Percentiles rank a stretch among this genome's conserved stretches.
phyloP scores from a whole-genome alignment of 2,888 invertebrate genomes.

The Neuroscelio doddi region DNA sequence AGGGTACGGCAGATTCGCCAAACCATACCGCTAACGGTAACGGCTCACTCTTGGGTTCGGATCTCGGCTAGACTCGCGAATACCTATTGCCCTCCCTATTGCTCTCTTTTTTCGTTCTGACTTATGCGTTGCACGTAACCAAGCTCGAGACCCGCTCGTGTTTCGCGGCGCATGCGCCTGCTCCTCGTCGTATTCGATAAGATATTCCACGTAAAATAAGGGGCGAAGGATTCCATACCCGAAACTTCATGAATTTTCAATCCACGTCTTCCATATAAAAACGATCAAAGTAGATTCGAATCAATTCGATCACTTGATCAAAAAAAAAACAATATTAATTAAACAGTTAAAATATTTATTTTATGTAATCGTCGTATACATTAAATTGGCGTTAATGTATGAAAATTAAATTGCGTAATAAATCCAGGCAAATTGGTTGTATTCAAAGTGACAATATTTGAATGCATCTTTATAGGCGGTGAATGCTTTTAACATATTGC shows the following conservation, averaged over 20 bases:
- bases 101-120: constrained; percentile 38
- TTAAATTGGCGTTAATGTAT: constrained; percentile 10
- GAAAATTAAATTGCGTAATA: constrained; percentile 25
- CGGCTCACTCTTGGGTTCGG: constrained; percentile 67
- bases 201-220: constrained; percentile 30
- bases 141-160: constrained; percentile 27
- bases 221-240: not conserved
- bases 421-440: too few species aligned
- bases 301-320: too few species aligned
- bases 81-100: constrained; percentile 37
- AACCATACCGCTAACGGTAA: constrained; percentile 72
- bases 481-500: not conserved
- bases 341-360: too few species aligned
- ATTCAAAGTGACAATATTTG: not conserved
- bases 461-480: not conserved
- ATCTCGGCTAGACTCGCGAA: constrained; percentile 68
- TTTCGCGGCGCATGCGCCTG: constrained; percentile 52
- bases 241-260: too few species aligned
- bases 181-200: constrained; percentile 25
- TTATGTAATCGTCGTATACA: constrained; percentile 8
- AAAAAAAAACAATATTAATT: too few species aligned
- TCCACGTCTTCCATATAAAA: too few species aligned
- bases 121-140: constrained; percentile 28
- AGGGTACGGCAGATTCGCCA: constrained; percentile 54
- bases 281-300: too few species aligned